A percentile compares a stretch with the other conserved stretches of the same genome.
These are phyloP conservation scores for Phaethon lepturus DNA, from an alignment of 2,113 vertebrate species.

Conservation along the genomic window DNA sequence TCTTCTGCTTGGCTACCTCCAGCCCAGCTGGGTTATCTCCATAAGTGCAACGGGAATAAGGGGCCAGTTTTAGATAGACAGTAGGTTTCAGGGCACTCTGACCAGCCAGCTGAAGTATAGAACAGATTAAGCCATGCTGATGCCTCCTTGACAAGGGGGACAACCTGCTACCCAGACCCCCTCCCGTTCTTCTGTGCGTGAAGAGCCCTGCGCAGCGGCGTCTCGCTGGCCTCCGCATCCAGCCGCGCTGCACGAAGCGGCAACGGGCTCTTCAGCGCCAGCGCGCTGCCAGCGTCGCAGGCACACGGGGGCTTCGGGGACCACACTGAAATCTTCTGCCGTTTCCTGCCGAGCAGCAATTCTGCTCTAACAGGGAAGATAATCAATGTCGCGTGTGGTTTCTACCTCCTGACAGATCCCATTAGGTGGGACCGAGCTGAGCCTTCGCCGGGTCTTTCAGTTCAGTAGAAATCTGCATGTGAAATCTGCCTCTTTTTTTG, in stretches of 20 bases:
- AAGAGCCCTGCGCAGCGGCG: rapidly evolving
- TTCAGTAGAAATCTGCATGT: not conserved
- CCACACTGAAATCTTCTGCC: not conserved
- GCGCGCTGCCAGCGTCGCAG: rapidly evolving
- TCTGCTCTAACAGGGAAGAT: not conserved
- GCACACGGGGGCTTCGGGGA: rapidly evolving
- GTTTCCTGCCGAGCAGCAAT: not conserved
- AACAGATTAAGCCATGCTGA: not conserved
- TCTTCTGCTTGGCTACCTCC: not conserved
- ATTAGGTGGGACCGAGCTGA: not conserved
- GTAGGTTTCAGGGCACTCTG: not conserved
- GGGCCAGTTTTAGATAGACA: too few species aligned
- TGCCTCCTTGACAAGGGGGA: not conserved
- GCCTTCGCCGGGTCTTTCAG: not conserved
- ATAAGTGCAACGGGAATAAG: rapidly evolving
- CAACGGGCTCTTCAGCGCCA: not conserved
- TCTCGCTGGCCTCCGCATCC: not conserved
- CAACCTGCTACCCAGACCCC: not conserved
- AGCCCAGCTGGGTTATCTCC: not conserved
- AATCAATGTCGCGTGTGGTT: not conserved
- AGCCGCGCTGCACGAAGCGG: not conserved
- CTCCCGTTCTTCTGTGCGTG: not conserved
- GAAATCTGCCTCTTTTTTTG: not conserved
- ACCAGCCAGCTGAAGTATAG: not conserved
- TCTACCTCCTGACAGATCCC: not conserved